Evolutionary conservation across 2,113 vertebrate genomes (phyloP).

Genomic region (Oreochromis spilurus): DNA sequence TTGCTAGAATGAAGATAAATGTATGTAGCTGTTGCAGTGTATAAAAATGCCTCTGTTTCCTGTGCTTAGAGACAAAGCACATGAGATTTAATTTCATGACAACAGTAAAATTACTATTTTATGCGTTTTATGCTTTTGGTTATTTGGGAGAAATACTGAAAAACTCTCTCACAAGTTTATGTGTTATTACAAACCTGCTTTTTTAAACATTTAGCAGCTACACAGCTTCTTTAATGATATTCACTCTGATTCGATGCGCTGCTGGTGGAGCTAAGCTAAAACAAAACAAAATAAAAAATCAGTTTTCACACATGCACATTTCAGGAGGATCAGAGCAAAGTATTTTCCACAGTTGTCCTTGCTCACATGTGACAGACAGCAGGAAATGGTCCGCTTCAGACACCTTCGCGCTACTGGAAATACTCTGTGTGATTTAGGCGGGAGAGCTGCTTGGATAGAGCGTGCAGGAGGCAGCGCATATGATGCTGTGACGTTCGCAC

Average conservation of each 20-base stretch:
- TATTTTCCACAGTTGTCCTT: neutral
- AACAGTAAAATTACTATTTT: neutral
- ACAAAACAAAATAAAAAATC: neutral
- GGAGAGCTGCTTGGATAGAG: neutral
- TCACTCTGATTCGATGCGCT: neutral
- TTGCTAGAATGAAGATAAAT: neutral
- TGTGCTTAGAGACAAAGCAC: neutral
- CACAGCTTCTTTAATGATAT: neutral
- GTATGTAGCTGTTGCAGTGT: neutral
- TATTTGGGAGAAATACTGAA: neutral
- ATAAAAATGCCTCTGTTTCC: neutral
- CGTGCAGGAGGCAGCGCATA: neutral
- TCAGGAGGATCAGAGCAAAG: fast-evolving
- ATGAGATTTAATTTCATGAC: neutral
- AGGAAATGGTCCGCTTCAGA: neutral
- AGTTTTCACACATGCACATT: neutral
- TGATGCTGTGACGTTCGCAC: neutral
- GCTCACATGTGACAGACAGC: neutral
- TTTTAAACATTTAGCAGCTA: neutral
- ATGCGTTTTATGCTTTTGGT: neutral
- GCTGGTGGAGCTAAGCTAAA: neutral
- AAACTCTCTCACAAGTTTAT: neutral
- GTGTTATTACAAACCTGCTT: neutral
- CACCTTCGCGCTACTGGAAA: neutral
- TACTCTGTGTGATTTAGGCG: neutral